Base-by-base conservation (phyloP, 2,888 invertebrate species). In the Oegoconia quadripuncta region DNA sequence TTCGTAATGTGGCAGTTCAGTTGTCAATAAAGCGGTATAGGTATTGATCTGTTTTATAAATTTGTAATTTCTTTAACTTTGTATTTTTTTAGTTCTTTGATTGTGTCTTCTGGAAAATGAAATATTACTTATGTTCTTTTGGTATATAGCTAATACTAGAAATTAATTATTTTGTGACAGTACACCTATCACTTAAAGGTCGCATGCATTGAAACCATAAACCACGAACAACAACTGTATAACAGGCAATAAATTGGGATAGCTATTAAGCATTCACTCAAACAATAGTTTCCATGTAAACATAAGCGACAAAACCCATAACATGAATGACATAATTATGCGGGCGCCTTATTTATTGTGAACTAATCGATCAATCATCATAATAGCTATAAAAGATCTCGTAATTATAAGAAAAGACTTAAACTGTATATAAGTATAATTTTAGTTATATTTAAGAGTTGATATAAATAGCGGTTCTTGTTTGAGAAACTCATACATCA, bases 91-190 rank as follows among this genome's bases (percentile, higher is more conserved):
- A 8, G 29, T 20, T 20, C 20, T 13, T 22, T 14, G 13, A 14
- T 9, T 7, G 37, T 12, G 12, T 27, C 44, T 49, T 53, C 59
- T 30, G 15, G n/a, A 30, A 72, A 62, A 47, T 57, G 59, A 38
- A 40, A 49, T 37, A 42, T 46, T 43, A 40, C 52, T 52, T 46
- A 45, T 55, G 50, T 74, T 74, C 67, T 69, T 73, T 72, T 68
- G 70, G 59, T 74, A 71, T 62, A 61, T n/a, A n/a, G n/a, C n/a
- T n/a, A 48, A 52, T 44, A 30, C 32, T 30, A 35, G 22, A 16
- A 16, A 17, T 17, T 14, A 28, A 14, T 11, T 7, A 30, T 17
- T 17, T n/a, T 8, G 11, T 3, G 3, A 23, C n/a, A n/a, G 3
- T 3, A 2, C 7, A 23, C 23, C 3, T n/a, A 23, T 23, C n/a